Conservation (phyloP, 1,140 invertebrate species). For the Rhopalosiphum maidis region DNA sequence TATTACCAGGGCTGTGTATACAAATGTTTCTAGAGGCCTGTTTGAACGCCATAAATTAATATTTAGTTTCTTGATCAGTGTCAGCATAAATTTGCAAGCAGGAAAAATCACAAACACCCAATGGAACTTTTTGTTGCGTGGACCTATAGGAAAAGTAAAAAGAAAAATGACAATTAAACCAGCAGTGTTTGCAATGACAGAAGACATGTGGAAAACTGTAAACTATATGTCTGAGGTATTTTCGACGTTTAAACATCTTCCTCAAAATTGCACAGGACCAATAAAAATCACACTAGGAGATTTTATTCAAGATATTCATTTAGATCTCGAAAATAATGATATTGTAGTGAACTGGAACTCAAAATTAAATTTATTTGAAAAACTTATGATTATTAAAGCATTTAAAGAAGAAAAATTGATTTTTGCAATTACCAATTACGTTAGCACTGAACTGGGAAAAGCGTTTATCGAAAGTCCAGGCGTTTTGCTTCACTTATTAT, state of each 20-base stretch:
- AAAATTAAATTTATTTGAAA: conserved; percentile 75
- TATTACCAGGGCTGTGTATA: conserved; percentile 31
- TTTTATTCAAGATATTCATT: conserved; percentile 18
- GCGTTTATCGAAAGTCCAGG: conserved; percentile 80
- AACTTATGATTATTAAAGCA: conserved; percentile 79
- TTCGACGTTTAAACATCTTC: conserved; percentile 65
- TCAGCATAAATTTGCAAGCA: conserved; percentile 74
- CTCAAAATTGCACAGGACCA: conserved; percentile 56
- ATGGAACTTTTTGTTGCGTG: conserved; percentile 79
- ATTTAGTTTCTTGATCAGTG: conserved; percentile 83
- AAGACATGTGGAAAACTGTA: conserved; percentile 70
- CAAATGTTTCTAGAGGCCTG: conserved; percentile 65
- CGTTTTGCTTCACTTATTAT: conserved; percentile 74
- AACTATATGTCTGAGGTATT: conserved; percentile 70
- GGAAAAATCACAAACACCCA: conserved; percentile 67
- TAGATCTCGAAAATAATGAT: conserved; percentile 6
- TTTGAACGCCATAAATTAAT: conserved; percentile 93
- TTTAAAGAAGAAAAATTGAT: conserved; percentile 84
- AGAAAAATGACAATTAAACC: conserved; percentile 66
- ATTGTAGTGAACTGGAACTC: conserved; percentile 68
- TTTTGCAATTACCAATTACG: conserved; percentile 80
- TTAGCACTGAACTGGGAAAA: conserved; percentile 76
- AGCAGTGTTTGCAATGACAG: conserved; percentile 65
- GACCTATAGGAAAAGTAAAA: conserved; percentile 64
- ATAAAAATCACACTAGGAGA: conserved; percentile 17